Percentiles rank a stretch among this genome's conserved stretches.
Evolutionary conservation across 2,113 vertebrate genomes (phyloP).

Genomic region (Malurus alboscapulatus): DNA sequence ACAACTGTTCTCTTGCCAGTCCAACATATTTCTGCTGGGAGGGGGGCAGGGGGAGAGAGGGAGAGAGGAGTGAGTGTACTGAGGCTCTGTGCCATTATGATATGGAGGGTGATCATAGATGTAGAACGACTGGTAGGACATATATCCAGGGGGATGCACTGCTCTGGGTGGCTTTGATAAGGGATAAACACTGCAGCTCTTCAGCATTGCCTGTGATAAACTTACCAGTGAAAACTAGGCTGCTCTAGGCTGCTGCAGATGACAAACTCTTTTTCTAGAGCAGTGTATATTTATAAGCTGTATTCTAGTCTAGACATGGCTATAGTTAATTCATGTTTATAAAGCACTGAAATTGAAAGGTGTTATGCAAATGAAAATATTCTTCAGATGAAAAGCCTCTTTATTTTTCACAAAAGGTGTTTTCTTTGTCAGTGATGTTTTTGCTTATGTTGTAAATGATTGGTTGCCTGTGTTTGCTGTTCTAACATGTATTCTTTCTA

Average conservation of each 20-base stretch:
- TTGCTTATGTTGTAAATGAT: constrained; percentile 37
- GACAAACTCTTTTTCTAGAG: background rate
- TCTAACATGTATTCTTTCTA: constrained; percentile 32
- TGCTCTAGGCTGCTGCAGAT: background rate
- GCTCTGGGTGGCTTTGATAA: background rate
- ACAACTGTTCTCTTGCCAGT: constrained; percentile 23
- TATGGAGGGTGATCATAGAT: background rate
- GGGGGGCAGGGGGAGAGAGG: background rate
- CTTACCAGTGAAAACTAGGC: background rate
- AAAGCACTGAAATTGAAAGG: constrained; percentile 16
- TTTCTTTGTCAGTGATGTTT: constrained; percentile 16
- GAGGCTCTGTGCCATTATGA: background rate
- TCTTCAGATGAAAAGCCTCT: constrained; percentile 18
- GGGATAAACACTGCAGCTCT: background rate
- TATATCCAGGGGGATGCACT: background rate
- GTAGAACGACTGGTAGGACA: background rate
- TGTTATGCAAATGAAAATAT: constrained; percentile 46
- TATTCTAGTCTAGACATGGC: background rate
- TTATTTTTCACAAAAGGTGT: constrained; percentile 4
- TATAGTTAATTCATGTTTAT: constrained; percentile 25
- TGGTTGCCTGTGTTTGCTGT: constrained; percentile 37
- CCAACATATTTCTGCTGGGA: background rate
- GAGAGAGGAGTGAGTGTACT: background rate
- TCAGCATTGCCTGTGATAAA: background rate
- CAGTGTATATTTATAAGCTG: background rate